Evolutionary conservation across 2,888 invertebrate genomes (phyloP), one percentile per base, ranked within the genome.

Genomic region (Sphinx pinastri): DNA sequence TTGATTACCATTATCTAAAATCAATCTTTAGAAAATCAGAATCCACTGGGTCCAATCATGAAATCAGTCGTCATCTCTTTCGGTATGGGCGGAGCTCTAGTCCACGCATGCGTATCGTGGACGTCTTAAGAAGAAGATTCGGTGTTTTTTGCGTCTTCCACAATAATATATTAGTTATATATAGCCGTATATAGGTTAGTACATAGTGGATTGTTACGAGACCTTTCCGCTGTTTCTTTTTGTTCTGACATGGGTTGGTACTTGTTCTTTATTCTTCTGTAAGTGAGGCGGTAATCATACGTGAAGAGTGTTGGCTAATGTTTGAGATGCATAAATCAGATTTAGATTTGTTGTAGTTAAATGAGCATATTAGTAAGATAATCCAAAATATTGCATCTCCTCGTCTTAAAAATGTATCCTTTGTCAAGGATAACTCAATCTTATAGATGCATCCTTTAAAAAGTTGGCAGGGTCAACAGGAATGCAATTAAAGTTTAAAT

Each of bases 101-200:
- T 49, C 54, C 77, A 88, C 92, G 92, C 93, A 93, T 92, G 93
- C 93, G 88, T 85, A 79, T 59, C 73, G 54, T 49, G 71, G 68
- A 76, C 76, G 85, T 90, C 92, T 92, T 90, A 91, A 93, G 92
- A 92, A 91, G 89, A 92, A 92, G 92, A 91, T 80, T 77, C 79
- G 82, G 79, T 82, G 82, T 85, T 87, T 89, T 88, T 87, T 88
- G 88, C 84, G 75, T 82, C 81, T 83, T 78, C 71, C 73, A 73
- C 75, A 82, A 84, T 87, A 87, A 87, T 86, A 89, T 82, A 84
- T 85, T 83, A 80, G 75, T 77, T 85, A 84, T 85, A 79, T 85
- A 87, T 80, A 81, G 78, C 72, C 67, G 77, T 80, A 84, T 79
- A 83, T 82, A 83, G 73, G 73, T 67, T 72, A 69, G 63, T 55